Evolutionary conservation across 2,113 vertebrate species (phyloP), one percentile per base, ranked within the genome.

Genomic region (Mustelus asterias): DNA sequence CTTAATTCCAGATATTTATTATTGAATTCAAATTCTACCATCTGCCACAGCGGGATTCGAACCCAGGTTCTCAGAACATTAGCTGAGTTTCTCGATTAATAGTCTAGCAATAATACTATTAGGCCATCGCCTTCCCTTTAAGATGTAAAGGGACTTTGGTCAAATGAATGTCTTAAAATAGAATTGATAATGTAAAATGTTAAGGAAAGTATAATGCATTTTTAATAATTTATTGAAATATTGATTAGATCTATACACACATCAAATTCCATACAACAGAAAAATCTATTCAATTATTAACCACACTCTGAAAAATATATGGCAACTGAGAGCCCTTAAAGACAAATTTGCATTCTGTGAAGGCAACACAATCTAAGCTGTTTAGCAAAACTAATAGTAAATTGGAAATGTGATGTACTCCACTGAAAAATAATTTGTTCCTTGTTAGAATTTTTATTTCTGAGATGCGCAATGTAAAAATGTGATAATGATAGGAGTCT

Each of bases 211-310:
- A 54, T n/a, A 54, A 2, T 48, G 65, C 65, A 94, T 29, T 70
- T 37, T 70, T 70, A 70, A 94, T 72, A 94, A 69, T 11, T 26
- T 26, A 94, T 76, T 95, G 69, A 22, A 76, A 72, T 95, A 76
- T 95, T 95, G 22, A 95, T 95, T 95, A 95, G 26, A 48, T 14
- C 41, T 24, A 54, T 44, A 26, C 69, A 95, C 26, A 54, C 48
- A 54, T 72, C 7, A 44, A 44, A 44, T 72, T 95, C 69, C 41
- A 95, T 95, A 54, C 24, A 72, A 10, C 54, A 54, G 26, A 54
- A 29, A 95, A 24, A 26, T 48, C 94, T 76, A 48, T 26, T 76
- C 69, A 48, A 76, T 76, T 95, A 95, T 95, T 95, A 76, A 95
- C 26, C 41, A 54, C 26, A 33, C 69, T 95, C 69, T 95, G 26